Base-by-base conservation (phyloP, 2,797 vertebrate species). In the Melanotaenia pygmaea region DNA sequence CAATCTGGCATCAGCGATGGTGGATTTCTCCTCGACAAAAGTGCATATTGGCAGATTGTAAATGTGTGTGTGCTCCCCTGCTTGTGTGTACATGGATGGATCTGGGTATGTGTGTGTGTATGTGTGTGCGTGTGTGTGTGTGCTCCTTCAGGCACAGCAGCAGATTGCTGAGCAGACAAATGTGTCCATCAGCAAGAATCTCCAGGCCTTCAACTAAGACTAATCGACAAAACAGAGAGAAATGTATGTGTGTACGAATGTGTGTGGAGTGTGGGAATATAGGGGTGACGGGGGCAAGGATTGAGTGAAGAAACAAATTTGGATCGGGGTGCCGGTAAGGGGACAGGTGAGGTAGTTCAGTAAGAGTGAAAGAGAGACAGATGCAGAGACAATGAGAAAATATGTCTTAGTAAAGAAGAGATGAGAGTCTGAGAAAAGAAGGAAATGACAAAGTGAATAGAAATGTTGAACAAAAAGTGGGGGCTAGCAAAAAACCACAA, bases 161-260 rank as follows among this genome's bases (percentile, higher is more conserved):
- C 81, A 88, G 85, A 91, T 84, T 90, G 91, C 91, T 93, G 90
- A 93, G 84, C 77, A 84, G 82, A 89, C 90, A 92, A 89, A 92
- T 83, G 79, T 89, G 87, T 91, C 90, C 83, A 84, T 92, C 89
- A 89, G 80, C 74, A 43, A 80, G 64, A 87, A 72, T 83, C 88
- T 88, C 59, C 76, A 80, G 82, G 88, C 83, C 78, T 87, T 87
- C 78, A 83, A 60, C 79, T 85, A 85, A 88, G 81, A 87, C 85
- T 84, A 88, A 91, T 90, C 81, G 64, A 87, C 84, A 88, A 54
- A 80, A 75, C 64, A 69, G 65, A 81, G 63, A 72, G 56, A 74
- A 70, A 56, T 26, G 80, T 77, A 58, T 50, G 64, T 57, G 54
- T 28, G 47, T 28, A 60, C 45, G 62, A 45, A 14, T 37, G 70